Evolutionary conservation across 2,113 vertebrate species (phyloP).

Genomic region (Sinocyclocheilus grahami): DNA sequence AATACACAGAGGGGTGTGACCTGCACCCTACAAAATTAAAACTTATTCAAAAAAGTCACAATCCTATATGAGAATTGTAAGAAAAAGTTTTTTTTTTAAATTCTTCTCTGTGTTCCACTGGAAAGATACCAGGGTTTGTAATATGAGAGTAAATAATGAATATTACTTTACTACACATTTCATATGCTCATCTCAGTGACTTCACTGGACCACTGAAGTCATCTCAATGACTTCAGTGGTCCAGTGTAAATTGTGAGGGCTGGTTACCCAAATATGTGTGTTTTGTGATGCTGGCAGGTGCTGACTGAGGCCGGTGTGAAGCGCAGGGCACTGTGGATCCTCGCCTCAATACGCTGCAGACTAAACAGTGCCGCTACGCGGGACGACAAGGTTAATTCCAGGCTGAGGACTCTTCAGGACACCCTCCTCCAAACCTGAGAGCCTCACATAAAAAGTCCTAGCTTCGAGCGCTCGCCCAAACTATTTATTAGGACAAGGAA

Average conservation of each 20-base stretch:
- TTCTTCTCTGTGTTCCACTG: not conserved
- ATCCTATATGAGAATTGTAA: not conserved
- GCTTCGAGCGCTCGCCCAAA: constrained; percentile 12
- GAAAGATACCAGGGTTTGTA: not conserved
- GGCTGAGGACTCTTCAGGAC: constrained; percentile 72
- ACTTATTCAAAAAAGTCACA: not conserved
- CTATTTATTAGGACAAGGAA: constrained; percentile 49
- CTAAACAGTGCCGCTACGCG: constrained; percentile 67
- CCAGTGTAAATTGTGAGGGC: not conserved
- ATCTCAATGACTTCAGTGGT: not conserved
- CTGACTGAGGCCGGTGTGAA: constrained; percentile 40
- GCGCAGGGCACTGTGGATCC: constrained; percentile 66
- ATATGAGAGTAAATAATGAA: not conserved
- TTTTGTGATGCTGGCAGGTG: constrained; percentile 64
- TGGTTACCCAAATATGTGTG: constrained; percentile 7
- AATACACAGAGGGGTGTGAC: not conserved
- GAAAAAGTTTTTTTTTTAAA: not conserved
- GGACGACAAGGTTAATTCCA: constrained; percentile 64
- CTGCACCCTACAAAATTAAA: not conserved
- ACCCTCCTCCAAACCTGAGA: constrained; percentile 51
- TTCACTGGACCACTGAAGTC: not conserved
- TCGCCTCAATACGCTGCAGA: constrained; percentile 76
- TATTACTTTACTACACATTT: not conserved
- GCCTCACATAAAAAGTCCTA: constrained; percentile 6
- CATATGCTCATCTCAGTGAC: not conserved